Evolutionary conservation across 64 coral and sea anemone species (phyloP).

Genomic region (Actinia tenebrosa): DNA sequence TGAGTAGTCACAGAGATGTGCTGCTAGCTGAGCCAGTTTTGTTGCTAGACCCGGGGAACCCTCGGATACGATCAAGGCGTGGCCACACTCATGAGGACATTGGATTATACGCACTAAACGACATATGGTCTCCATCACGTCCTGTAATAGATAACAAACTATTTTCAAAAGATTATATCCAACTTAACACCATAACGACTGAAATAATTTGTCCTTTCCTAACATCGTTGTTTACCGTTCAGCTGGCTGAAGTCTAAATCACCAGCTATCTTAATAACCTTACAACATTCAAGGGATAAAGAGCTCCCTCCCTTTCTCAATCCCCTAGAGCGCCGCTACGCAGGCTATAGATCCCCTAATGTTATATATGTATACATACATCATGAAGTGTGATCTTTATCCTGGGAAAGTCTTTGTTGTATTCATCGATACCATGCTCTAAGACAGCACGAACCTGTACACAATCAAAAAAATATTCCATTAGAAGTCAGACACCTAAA

Average conservation of each 20-base stretch:
- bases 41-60: constrained; percentile 85
- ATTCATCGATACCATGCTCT: constrained; percentile 92
- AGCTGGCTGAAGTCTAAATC: no score
- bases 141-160: constrained; percentile 36
- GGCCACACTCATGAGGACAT: constrained; percentile 90
- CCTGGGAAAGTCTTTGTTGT: constrained; percentile 95
- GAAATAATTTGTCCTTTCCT: no score
- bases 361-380: constrained; percentile 33
- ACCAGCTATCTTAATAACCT: no score
- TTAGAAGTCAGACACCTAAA: background rate
- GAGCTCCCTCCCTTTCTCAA: no score
- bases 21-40: constrained; percentile 74
- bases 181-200: no score
- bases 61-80: constrained; percentile 81
- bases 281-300: no score
- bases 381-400: constrained; percentile 84
- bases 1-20: constrained; percentile 88
- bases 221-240: background rate
- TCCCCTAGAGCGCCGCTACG: no score
- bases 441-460: constrained; percentile 83
- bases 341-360: no score
- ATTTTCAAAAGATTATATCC: no score
- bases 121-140: constrained; percentile 93
- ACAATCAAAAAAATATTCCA: background rate
- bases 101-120: constrained; percentile 92